A percentile compares a stretch with the other conserved stretches of the same genome.
Evolutionary conservation across 2,797 vertebrate genomes (phyloP).

Genomic region (Megaceryle alcyon): DNA sequence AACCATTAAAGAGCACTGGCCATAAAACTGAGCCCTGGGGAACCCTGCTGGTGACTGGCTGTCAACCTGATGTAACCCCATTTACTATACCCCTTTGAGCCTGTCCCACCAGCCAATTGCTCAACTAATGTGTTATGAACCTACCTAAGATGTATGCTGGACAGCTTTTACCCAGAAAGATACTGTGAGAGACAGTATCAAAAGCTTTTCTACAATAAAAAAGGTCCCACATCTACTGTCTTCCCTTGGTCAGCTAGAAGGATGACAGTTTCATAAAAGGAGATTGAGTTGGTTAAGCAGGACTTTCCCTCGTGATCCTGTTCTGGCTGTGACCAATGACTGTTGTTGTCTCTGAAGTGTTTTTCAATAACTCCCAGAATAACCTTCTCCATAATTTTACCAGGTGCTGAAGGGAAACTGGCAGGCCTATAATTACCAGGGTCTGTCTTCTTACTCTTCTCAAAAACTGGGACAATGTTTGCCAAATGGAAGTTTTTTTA

Average conservation of each 20-base stretch:
- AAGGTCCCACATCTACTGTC: neutral
- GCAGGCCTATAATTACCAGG: neutral
- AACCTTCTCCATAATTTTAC: neutral
- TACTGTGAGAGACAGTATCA: neutral
- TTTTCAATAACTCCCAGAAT: neutral
- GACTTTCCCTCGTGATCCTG: neutral
- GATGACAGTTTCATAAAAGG: neutral
- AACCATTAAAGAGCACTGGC: neutral
- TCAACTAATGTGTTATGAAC: neutral
- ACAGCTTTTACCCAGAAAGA: neutral
- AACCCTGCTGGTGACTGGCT: neutral
- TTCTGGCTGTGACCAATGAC: neutral
- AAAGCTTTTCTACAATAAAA: neutral
- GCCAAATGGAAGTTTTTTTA: neutral
- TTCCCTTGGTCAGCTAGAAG: neutral
- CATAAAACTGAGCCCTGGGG: neutral
- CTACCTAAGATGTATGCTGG: neutral
- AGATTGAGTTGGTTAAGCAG: neutral
- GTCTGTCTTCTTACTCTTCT: neutral
- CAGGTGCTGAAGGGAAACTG: neutral
- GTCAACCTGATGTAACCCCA: neutral
- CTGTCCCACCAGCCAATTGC: fast-evolving
- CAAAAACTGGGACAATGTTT: neutral
- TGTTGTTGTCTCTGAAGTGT: neutral
- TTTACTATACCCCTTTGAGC: neutral